These are phyloP conservation scores for Heliconius nattereri DNA, from an alignment of 1,140 invertebrate genomes.

Conservation along the genomic window DNA sequence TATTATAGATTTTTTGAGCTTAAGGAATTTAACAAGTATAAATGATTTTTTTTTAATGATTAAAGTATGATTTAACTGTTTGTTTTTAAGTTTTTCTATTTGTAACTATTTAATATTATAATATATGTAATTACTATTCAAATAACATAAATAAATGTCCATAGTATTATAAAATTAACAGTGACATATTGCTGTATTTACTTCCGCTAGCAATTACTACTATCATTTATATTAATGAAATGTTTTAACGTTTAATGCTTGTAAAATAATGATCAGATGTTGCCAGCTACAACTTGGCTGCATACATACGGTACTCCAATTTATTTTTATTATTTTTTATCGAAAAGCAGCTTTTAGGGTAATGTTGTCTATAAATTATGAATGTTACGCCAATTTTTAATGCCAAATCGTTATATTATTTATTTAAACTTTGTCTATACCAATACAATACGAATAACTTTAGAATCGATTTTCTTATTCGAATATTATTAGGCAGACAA, in stretches of 20 bases:
- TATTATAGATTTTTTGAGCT: no score
- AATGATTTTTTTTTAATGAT: no score
- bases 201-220: constrained; percentile 1
- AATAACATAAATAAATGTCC: neutral
- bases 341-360: neutral
- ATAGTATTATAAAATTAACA: neutral
- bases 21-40: no score
- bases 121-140: no score
- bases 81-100: no score
- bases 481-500: neutral
- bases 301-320: constrained; percentile 3
- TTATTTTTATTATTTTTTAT: constrained; percentile 6
- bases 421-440: neutral
- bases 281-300: constrained; percentile 12
- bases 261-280: constrained; percentile 12
- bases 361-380: neutral
- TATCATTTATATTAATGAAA: constrained; percentile 14
- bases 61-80: no score
- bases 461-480: neutral
- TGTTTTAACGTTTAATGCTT: constrained; percentile 9
- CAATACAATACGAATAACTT: neutral
- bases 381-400: neutral
- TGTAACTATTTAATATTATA: no score
- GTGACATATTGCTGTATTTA: neutral
- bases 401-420: neutral